Evolutionary conservation across 1,140 invertebrate genomes (phyloP).

Genomic region (Rhynchophorus ferrugineus): DNA sequence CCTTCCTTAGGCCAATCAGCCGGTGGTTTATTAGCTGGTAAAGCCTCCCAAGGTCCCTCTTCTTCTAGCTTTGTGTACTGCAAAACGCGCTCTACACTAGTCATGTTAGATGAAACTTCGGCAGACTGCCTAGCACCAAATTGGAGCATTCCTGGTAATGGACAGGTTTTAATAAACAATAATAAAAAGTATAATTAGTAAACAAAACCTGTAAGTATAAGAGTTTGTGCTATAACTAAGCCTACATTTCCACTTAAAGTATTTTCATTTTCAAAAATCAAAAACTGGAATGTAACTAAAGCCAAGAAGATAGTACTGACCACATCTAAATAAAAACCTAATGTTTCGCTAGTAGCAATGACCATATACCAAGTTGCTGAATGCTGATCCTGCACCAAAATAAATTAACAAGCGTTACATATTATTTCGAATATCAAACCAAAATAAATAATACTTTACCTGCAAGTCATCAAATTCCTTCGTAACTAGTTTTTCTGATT

Average conservation of each 20-base stretch:
- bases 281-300: constrained; percentile 55
- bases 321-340: constrained; percentile 67
- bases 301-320: constrained; percentile 63
- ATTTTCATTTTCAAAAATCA: constrained; percentile 42
- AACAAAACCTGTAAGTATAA: constrained; percentile 61
- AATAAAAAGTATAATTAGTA: no score
- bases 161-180: background rate
- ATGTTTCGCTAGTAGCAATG: constrained; percentile 69
- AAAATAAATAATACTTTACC: constrained; percentile 37
- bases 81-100: constrained; percentile 69
- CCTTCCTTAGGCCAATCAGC: constrained; percentile 66
- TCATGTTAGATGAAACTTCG: constrained; percentile 66
- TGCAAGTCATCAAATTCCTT: constrained; percentile 59
- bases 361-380: constrained; percentile 70
- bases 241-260: constrained; percentile 59
- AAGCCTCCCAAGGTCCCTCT: constrained; percentile 44
- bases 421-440: no score
- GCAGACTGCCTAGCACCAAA: constrained; percentile 72
- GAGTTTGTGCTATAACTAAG: constrained; percentile 73
- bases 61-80: constrained; percentile 66
- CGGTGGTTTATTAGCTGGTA: constrained; percentile 46
- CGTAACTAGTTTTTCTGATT: constrained; percentile 53
- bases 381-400: constrained; percentile 49
- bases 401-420: background rate
- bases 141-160: constrained; percentile 59